These are phyloP conservation scores for Columba livia DNA, from an alignment of 2,113 vertebrate genomes.

Conservation along the genomic window DNA sequence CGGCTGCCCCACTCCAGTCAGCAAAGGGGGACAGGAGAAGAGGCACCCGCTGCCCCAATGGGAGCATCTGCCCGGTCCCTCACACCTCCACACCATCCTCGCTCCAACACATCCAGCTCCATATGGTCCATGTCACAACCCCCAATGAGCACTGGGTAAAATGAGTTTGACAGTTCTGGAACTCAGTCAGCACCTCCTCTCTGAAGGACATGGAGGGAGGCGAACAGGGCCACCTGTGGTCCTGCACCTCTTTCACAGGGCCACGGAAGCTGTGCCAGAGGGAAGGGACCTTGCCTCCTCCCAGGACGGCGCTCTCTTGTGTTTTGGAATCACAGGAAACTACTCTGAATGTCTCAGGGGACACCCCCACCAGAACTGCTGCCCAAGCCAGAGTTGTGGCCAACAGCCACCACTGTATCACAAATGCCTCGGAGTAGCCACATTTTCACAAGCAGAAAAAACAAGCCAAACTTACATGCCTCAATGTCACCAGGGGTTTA, in stretches of 20 bases:
- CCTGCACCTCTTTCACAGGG: neutral
- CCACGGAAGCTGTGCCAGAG: neutral
- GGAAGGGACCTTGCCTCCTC: neutral
- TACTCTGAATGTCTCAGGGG: neutral
- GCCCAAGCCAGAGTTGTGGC: neutral
- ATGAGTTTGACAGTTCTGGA: neutral
- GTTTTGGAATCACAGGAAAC: neutral
- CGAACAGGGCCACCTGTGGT: accelerated
- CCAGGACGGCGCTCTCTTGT: accelerated
- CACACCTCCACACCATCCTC: neutral
- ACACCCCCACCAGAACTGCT: neutral
- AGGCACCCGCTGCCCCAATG: neutral
- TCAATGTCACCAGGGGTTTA: neutral
- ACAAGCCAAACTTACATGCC: neutral
- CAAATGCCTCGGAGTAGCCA: neutral
- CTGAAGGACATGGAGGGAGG: neutral
- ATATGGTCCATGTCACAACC: too few species aligned
- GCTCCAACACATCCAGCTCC: accelerated
- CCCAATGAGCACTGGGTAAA: neutral
- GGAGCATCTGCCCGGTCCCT: neutral
- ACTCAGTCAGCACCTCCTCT: neutral
- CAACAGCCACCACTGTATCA: neutral
- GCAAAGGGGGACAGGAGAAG: neutral
- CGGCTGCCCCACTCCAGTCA: neutral
- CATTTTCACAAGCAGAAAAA: neutral